Base-by-base conservation (phyloP, 1,140 invertebrate species). In the Gerris buenoi region DNA sequence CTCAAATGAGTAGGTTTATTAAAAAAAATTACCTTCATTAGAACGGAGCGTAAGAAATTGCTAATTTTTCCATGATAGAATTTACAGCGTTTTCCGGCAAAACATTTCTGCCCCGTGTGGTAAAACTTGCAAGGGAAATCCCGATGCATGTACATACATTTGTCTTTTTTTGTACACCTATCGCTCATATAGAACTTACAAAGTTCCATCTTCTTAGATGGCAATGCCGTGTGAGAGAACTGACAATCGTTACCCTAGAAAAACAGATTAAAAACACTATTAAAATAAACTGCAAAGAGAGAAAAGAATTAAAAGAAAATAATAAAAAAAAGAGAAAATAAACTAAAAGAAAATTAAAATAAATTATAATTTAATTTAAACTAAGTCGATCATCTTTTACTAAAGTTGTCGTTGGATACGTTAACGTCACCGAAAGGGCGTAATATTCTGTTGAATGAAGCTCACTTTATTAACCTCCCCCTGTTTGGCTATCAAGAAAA, bases 111-210 rank as follows among this genome's bases (percentile, higher is more conserved):
- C 71, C 93, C 93, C 60, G 92, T 91, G 74, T 98, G 95, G 75
- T 88, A 97, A 80, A 91, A 97, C 82, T 97, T 97, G 79, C 95
- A 98, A 33, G 95, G 95, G 77, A 96, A 98, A 76, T 97, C 94
- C 72, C 89, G 87, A 81, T 98, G 95, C 88, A 98, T 91, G 75
- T 95, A 98, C 1, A 93, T 81, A 81, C 95, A 98, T 77, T 94
- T 93, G 70, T 95, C 92, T 70, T 90, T 86, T 81, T 97, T 97
- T 10, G 90, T 90, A 80, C 95, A 98, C 76, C 91, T 93, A 66
- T 95, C 92, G 84, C 91, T 93, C 57, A 97, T 76, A 79, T 97
- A 97, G 80, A 96, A 98, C 80, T 97, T 97, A 77, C 95, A 98
- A 0, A 97, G 78, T 76, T 98, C 95, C 82, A 93, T 84, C 80